Conservation (phyloP, 92 coral and sea anemone species). For the Plumapathes pennacea region DNA sequence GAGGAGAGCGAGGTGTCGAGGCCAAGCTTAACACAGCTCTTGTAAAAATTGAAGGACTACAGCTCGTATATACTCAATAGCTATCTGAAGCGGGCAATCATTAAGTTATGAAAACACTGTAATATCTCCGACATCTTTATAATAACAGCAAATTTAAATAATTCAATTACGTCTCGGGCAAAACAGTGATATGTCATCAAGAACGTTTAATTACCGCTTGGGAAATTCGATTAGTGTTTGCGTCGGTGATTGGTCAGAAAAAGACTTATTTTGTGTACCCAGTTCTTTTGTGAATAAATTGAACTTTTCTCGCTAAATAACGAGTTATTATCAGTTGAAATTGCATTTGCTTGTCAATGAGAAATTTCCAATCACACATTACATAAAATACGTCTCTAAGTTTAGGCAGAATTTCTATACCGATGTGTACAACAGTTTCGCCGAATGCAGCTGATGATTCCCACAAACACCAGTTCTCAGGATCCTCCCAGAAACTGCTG, state of each 20-base stretch:
- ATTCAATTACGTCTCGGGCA: slow-evolving; percentile 67
- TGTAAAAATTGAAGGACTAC: too few relatives aligned
- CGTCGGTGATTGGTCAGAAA: slow-evolving; percentile 52
- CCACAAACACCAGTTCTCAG: too few relatives aligned
- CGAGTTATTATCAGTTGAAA: slow-evolving; percentile 42
- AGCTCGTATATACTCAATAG: background rate
- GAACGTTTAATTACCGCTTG: slow-evolving; percentile 62
- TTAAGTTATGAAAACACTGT: slow-evolving; percentile 46
- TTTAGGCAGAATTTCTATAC: too few relatives aligned
- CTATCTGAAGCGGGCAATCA: slow-evolving; percentile 15
- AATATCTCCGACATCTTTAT: slow-evolving; percentile 21
- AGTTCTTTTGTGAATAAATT: slow-evolving; percentile 29
- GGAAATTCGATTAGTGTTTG: slow-evolving; percentile 58
- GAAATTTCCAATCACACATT: too few relatives aligned
- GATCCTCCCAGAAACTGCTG: too few relatives aligned
- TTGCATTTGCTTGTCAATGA: slow-evolving; percentile 12
- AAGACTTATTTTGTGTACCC: slow-evolving; percentile 17
- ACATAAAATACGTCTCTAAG: too few relatives aligned
- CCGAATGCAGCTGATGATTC: too few relatives aligned
- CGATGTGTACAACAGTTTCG: too few relatives aligned
- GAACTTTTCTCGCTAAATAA: slow-evolving; percentile 21
- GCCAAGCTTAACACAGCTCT: slow-evolving; percentile 44
- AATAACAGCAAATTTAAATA: slow-evolving; percentile 77
- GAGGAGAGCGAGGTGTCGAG: slow-evolving; percentile 21
- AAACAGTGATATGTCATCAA: slow-evolving; percentile 77